Conservation (phyloP, 2,797 vertebrate genomes). For the Xenops minutus region DNA sequence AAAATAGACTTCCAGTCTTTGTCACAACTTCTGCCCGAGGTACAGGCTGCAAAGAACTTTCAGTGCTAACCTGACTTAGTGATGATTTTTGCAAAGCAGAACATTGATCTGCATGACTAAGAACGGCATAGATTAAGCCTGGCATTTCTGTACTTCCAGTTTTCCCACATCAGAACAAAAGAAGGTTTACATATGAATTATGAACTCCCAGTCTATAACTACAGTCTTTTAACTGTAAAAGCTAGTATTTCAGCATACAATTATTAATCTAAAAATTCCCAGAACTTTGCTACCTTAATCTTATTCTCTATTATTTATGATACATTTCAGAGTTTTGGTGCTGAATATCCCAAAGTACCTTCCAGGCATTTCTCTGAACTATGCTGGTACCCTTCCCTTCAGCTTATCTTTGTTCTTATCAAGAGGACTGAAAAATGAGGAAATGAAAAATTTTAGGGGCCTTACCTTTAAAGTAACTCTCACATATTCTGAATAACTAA, state of each 20-base stretch:
- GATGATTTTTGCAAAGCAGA: neutral
- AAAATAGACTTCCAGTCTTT: conserved; percentile 13
- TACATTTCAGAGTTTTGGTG: neutral
- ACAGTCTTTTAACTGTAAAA: neutral
- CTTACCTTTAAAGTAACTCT: neutral
- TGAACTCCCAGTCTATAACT: neutral
- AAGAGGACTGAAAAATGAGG: neutral
- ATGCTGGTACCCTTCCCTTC: neutral
- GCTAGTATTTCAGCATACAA: neutral
- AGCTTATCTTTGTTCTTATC: neutral
- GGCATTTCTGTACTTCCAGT: neutral
- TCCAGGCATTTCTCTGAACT: neutral
- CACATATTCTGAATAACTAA: neutral
- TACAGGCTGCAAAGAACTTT: neutral
- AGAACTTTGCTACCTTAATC: neutral
- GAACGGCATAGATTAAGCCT: neutral
- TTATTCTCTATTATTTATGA: neutral
- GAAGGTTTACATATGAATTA: neutral
- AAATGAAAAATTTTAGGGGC: neutral
- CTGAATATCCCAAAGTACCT: neutral
- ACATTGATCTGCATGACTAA: neutral
- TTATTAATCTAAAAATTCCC: neutral
- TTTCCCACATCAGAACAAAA: neutral
- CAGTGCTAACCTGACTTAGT: neutral
- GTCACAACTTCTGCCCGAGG: neutral